Base-by-base conservation (phyloP, 2,797 vertebrate species). In the Petrocephalus sullivani region DNA sequence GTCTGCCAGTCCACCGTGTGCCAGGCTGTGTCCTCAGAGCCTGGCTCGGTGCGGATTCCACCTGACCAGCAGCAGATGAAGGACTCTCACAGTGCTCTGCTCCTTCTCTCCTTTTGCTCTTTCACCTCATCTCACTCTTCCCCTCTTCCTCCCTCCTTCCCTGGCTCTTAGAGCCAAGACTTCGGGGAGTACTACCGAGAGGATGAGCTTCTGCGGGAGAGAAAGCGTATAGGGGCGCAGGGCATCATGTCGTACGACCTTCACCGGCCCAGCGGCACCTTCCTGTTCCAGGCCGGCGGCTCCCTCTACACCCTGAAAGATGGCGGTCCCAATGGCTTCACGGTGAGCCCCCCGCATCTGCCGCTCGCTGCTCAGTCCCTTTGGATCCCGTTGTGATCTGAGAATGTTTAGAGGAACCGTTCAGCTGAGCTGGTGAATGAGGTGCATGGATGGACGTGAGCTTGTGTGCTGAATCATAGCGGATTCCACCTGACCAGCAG, bases 111-210 rank as follows among this genome's bases (percentile, higher is more conserved):
- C 75, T 12, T 21, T 81, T 81, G 16, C 19, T 81, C 46, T 23
- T 53, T 49, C 81, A 53, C 9, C 19, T 85, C 51, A 46, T 14
- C 16, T 49, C 3, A 4, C 28, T 75, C 61, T 67, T 21, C 19
- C 14, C 37, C 56, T 56, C 12, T 71, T 16, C 19, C 21, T 51
- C 33, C 19, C 21, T 67, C 37, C 33, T 23, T 16, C 90, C 91
- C 87, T 89, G 16, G 23, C n/a, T 5, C 58, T 89, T 90, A 96
- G 96, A 94, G 94, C 88, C 93, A 95, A 89, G 96, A 96, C 92
- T 96, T 96, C 86, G 96, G 96, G 87, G 95, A 96, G 96, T 96
- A 96, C 91, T 96, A 95, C 60, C 94, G 95, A 2, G 96, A 96
- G 16, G 95, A 96, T 89, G 96, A 96, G 61, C 5, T 96, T 51